Base-by-base conservation (phyloP, 92 coral and sea anemone genomes). In the Porites evermanni region DNA sequence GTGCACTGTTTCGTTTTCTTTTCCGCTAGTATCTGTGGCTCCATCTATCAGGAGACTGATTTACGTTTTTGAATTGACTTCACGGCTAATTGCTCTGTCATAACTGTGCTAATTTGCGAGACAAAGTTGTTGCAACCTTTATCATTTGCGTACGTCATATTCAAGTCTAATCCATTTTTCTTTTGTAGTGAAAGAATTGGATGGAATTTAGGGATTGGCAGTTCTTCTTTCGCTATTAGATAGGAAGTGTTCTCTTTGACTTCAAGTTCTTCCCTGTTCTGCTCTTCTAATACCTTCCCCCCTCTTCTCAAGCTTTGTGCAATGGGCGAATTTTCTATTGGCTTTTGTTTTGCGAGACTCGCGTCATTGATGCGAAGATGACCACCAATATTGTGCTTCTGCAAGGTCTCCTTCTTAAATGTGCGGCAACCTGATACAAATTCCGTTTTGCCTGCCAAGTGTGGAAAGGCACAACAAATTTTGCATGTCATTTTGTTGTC, bases 261-360 rank as follows among this genome's bases (percentile, higher is more conserved):
- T 11, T 69, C 86, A 32, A 86, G 8, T 86, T 77, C 89, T 12
- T 86, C 78, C 84, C 78, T 70, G 77, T 16, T 54, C 70, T 86
- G 77, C 11, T 86, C 89, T 67, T 86, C 84, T 17, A 69, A n/a
- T 12, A 7, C 60, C 60, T 79, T 53, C 70, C 63, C 21, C 14
- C 85, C 89, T 79, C 58, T 86, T 8, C 50, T 71, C 16, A 86
- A 79, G 79, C 89, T 59, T 79, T 86, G 85, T 69, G 89, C 89
- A 26, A 78, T 86, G 3, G 85, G 84, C 72, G 71, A 50, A 38
- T 23, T 63, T 79, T 78, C 69, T 85, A 78, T 17, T 21, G 89
- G 89, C 12, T 87, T n/a, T 73, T 82, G 86, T 21, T 63, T 82
- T 2, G 51, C 70, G 12, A 82, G 69, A 60, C n/a, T 29, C 24